Evolutionary conservation across 1,140 invertebrate genomes (phyloP), one percentile per base, ranked within the genome.

Genomic region (Magallana gigas): DNA sequence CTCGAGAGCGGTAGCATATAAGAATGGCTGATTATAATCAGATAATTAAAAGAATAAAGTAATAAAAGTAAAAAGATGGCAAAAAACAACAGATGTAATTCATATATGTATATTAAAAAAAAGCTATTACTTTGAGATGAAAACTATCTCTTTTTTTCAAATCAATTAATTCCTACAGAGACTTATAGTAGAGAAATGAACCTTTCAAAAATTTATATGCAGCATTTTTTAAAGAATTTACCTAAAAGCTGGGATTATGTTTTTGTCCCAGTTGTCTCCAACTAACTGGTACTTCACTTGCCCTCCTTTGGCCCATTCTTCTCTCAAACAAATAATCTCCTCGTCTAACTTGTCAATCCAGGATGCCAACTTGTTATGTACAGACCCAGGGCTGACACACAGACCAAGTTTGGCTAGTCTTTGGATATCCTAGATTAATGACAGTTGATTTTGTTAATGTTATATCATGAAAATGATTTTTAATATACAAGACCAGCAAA

Each of bases 251-350:
- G 81, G 82, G 4, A 84, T 14, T 5, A 87, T 76, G 57, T 87
- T 59, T 57, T 59, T 87, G 48, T 87, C 62, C 86, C 64, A 87
- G 29, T 87, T 87, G 60, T 87, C 85, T 14, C 85, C 85, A 87
- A 87, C 85, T 12, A 87, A 64, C 59, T 87, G 85, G 23, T n/a
- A 83, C 56, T 83, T 87, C 12, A 83, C 18, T 23, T 83, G 7
- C 7, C 29, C 58, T 87, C 68, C 86, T 3, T 59, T 18, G 1
- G 56, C 57, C 85, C 84, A 86, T 16, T 12, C 84, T 16, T 83
- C n/a, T 11, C 23, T 18, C 59, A 87, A 14, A 29, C 57, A n/a
- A 8, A 62, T n/a, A 3, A 87, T 57, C 1, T 87, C 85, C 68
- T 87, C 85, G 18, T 87, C 80, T 57, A 87, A n/a, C 8, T 87